Conservation (phyloP, 2,113 vertebrate genomes). For the Oenanthe oenanthe region DNA sequence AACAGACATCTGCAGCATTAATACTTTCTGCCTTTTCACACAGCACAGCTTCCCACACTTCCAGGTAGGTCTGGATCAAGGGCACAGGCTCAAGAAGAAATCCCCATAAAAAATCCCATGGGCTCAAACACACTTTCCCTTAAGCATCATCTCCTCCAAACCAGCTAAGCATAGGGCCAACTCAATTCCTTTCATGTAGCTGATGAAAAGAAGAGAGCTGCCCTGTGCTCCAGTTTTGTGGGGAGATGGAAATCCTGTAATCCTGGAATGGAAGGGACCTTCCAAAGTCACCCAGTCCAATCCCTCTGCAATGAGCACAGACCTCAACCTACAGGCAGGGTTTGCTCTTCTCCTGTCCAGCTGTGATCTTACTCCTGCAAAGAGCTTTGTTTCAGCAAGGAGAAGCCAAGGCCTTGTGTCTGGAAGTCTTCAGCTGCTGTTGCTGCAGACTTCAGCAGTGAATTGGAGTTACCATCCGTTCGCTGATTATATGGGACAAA, state of each 20-base stretch:
- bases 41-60: not conserved
- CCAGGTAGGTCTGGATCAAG: not conserved
- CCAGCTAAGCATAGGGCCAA: not conserved
- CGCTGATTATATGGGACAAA: constrained; percentile 58
- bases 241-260: not conserved
- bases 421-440: not conserved
- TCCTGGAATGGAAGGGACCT: not conserved
- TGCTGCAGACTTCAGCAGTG: not conserved
- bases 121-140: not conserved
- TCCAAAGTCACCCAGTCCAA: not conserved
- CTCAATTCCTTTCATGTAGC: not conserved
- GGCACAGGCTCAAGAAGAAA: not conserved
- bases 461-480: not conserved
- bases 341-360: not conserved
- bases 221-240: not conserved
- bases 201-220: not conserved
- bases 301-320: not conserved
- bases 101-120: not conserved
- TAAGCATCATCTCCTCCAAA: not conserved
- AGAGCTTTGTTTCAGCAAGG: not conserved
- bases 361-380: not conserved
- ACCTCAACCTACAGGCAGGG: not conserved
- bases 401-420: not conserved
- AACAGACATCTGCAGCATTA: not conserved
- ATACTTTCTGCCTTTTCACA: not conserved